These are phyloP conservation scores for Chaetophractus vellerosus DNA, from an alignment of 2,797 vertebrate genomes.

Conservation along the genomic window DNA sequence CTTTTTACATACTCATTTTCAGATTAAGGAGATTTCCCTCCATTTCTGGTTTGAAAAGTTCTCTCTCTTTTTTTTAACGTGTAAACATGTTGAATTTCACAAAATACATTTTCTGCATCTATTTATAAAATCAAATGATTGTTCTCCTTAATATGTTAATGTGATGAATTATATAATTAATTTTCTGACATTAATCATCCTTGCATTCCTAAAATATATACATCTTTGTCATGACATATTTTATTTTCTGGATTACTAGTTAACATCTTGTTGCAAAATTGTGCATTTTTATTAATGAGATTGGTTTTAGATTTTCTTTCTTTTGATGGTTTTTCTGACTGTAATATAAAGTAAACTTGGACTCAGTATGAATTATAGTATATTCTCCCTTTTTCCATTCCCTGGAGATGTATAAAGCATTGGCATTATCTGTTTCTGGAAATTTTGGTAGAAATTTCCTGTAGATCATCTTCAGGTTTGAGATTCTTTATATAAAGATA, in stretches of 20 bases:
- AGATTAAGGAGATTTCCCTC: background rate
- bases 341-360: background rate
- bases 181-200: background rate
- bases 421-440: background rate
- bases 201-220: background rate
- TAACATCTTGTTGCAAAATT: background rate
- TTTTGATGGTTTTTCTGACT: background rate
- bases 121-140: conserved; percentile 27
- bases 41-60: background rate
- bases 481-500: background rate
- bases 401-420: background rate
- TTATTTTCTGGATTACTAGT: background rate
- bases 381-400: background rate
- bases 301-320: background rate
- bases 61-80: background rate
- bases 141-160: background rate
- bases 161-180: background rate
- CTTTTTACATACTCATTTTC: background rate
- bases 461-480: background rate
- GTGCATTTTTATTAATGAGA: background rate
- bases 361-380: background rate
- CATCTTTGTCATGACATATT: background rate
- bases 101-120: background rate
- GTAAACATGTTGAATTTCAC: background rate
- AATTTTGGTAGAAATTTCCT: background rate